Evolutionary conservation across 2,797 vertebrate genomes (phyloP).

Genomic region (Sebastes paucispinis): DNA sequence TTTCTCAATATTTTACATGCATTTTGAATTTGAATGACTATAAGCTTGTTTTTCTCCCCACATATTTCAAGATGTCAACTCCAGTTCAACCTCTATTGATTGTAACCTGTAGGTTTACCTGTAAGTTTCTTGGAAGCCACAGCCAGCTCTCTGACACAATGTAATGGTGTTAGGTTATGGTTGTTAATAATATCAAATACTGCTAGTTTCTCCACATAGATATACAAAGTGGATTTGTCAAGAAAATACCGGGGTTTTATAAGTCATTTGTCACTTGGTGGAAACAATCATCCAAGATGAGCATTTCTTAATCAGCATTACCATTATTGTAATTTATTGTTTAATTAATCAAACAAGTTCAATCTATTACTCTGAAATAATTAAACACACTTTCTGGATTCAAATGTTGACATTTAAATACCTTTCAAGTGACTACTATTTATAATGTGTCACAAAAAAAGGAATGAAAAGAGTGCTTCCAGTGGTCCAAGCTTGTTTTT

Average conservation of each 20-base stretch:
- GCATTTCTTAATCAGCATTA: not conserved
- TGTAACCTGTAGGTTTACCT: not conserved
- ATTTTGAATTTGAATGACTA: slow-evolving; percentile 1
- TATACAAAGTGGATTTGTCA: not conserved
- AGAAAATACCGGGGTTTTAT: not conserved
- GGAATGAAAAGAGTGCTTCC: too few relatives aligned
- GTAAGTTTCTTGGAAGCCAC: not conserved
- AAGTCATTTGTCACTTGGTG: not conserved
- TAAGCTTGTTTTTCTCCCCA: not conserved
- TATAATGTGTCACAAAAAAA: not conserved
- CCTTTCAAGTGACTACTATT: not conserved
- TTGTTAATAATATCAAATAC: not conserved
- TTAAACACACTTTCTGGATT: not conserved
- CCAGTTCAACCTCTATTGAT: not conserved
- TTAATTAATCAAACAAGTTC: not conserved
- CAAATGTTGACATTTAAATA: not conserved
- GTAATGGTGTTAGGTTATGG: not conserved
- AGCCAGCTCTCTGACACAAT: not conserved
- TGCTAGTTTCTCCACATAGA: not conserved
- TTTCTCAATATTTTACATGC: not conserved
- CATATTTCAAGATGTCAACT: not conserved
- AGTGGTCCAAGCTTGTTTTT: not conserved
- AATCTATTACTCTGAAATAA: not conserved
- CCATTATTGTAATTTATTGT: not conserved
- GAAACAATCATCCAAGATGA: not conserved